Base-by-base conservation (phyloP, 2,888 invertebrate species). In the Athetis lepigone region DNA sequence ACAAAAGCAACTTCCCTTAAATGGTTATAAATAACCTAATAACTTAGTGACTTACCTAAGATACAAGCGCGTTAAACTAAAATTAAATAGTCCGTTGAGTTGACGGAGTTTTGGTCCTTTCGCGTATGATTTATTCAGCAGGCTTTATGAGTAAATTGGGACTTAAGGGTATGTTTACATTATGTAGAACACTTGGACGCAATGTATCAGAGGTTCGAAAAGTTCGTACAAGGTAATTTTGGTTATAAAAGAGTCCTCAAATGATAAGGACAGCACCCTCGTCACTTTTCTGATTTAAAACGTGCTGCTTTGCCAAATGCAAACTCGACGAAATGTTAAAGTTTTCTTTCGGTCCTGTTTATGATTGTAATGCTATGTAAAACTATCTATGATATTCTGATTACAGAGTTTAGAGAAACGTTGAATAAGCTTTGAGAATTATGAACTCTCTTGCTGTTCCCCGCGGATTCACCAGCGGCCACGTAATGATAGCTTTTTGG, bases 201-300 rank as follows among this genome's bases (percentile, higher is more conserved):
- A 64, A 64, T 57, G 56, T 70, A 56, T 68, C 59, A 55, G 43
- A 54, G 46, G 78, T 65, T 62, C 29, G 46, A 42, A 58, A 63
- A 61, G 45, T 57, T 59, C 47, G 25, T 50, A 66, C 68, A 63
- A 72, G 56, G 68, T 71, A 75, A 62, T 77, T 79, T 80, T 51
- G 70, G 61, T 65, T 63, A 64, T 70, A 70, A 80, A 82, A 79
- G 74, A 76, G 72, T 73, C 58, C 60, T 27, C 60, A 77, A 75
- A 70, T 82, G 79, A 83, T 80, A 82, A 65, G 69, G 78, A 77
- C 73, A 59, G 57, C 56, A 85, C 85, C 85, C 85, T 84, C 72
- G 81, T 86, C 83, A 85, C 63, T 50, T 47, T 65, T 66, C 64
- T 64, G 70, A 72, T 65, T 68, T 61, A 62, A 73, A 62, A 72